Evolutionary conservation across 2,797 vertebrate genomes (phyloP).

Genomic region (Gallinago stenura): DNA sequence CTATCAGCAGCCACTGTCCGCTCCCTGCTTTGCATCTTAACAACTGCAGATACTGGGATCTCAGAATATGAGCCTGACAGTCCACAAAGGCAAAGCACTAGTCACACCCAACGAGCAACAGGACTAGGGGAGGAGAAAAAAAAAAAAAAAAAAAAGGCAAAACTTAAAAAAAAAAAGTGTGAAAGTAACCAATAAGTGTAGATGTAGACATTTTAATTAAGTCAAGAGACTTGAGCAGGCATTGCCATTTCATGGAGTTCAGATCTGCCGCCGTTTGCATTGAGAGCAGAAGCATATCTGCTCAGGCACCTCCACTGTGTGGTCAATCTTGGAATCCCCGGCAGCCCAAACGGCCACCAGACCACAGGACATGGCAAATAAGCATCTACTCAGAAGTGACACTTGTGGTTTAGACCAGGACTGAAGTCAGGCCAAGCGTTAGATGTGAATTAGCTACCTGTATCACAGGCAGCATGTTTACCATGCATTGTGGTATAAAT

Average conservation of each 20-base stretch:
- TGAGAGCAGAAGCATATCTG: not conserved
- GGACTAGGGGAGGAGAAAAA: not conserved
- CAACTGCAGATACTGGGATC: not conserved
- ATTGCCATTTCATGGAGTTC: not conserved
- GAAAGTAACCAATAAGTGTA: not conserved
- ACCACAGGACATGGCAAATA: not conserved
- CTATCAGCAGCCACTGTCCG: not conserved
- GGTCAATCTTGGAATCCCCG: not conserved
- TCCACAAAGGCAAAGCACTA: not conserved
- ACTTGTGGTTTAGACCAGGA: not conserved
- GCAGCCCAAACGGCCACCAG: not conserved
- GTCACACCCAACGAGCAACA: not conserved
- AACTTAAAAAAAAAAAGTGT: not conserved
- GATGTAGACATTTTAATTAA: not conserved
- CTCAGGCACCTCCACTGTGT: not conserved
- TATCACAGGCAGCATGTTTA: not conserved
- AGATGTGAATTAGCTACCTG: conserved; percentile 5
- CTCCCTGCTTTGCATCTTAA: not conserved
- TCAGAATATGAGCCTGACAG: not conserved
- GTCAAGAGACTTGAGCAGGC: not conserved
- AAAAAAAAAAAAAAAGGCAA: not conserved
- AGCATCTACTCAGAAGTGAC: not conserved
- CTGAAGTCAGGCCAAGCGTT: not conserved
- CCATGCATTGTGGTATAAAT: not conserved
- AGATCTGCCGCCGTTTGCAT: not conserved